A percentile compares a stretch with the other conserved stretches of the same genome.
These are phyloP conservation scores for Mimumesa dahlbomi DNA, from an alignment of 2,888 invertebrate species.

Conservation along the genomic window DNA sequence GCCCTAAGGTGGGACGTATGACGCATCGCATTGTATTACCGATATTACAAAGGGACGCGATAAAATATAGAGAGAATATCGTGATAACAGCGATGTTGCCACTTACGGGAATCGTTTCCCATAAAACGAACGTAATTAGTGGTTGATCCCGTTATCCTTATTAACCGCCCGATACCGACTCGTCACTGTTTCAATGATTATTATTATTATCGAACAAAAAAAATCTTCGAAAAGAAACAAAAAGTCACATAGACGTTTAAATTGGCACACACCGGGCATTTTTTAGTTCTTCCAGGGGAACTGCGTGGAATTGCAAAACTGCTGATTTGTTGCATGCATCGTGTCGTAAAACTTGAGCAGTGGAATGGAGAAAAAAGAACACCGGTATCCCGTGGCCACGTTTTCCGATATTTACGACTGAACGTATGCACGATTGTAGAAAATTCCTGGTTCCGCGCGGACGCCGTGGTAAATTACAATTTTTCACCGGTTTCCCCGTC, in stretches of 20 bases:
- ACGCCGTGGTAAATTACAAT: conserved; percentile 29
- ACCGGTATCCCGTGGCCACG: conserved; percentile 20
- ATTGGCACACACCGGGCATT: too few species aligned
- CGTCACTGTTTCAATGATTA: not conserved
- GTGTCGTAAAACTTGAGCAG: conserved; percentile 48
- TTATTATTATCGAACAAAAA: too few species aligned
- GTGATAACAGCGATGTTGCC: not conserved
- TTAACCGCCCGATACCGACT: not conserved
- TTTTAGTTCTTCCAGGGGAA: too few species aligned
- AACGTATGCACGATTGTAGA: conserved; percentile 26
- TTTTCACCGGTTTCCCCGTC: too few species aligned
- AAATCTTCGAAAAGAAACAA: too few species aligned
- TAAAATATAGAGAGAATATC: not conserved
- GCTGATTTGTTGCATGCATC: conserved; percentile 41
- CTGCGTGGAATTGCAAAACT: conserved; percentile 29
- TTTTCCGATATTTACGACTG: conserved; percentile 45
- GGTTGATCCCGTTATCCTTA: not conserved
- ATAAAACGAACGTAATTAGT: not conserved
- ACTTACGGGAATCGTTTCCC: not conserved
- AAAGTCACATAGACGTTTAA: too few species aligned
- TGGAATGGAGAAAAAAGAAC: conserved; percentile 26
- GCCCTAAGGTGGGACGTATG: conserved; percentile 38
- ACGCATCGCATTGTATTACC: conserved; percentile 41
- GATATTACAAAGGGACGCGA: conserved; percentile 8
- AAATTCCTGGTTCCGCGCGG: conserved; percentile 32